Evolutionary conservation across 2,888 invertebrate species (phyloP).

Genomic region (Cryptophagus acutangulus): DNA sequence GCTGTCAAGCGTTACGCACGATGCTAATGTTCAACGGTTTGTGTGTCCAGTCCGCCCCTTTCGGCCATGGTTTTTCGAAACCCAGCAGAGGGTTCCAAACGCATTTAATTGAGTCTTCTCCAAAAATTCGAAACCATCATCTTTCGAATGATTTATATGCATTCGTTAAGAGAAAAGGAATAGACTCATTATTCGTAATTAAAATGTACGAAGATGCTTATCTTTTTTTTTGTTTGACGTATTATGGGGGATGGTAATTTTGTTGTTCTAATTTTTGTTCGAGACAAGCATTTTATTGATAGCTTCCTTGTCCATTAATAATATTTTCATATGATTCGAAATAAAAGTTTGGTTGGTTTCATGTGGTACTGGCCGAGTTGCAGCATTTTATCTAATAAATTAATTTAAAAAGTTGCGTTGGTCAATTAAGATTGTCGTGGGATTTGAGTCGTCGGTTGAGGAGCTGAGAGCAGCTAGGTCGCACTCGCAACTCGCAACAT

Average conservation of each 20-base stretch:
- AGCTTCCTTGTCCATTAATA: not conserved
- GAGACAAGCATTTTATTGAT: slow-evolving; percentile 1
- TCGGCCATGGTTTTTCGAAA: slow-evolving; percentile 22
- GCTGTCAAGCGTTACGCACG: slow-evolving; percentile 28
- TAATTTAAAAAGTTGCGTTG: slow-evolving; percentile 23
- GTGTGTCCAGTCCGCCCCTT: slow-evolving; percentile 30
- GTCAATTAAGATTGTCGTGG: slow-evolving; percentile 34
- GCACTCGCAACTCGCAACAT: slow-evolving; percentile 3
- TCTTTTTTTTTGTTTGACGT: no score
- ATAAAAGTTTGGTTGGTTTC: no score
- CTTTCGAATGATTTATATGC: no score
- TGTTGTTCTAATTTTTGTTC: no score
- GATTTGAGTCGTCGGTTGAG: no score
- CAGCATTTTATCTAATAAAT: no score
- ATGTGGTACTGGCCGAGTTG: no score
- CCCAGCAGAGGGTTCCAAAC: slow-evolving; percentile 10
- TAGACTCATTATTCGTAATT: slow-evolving; percentile 33
- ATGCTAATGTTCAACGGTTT: slow-evolving; percentile 36
- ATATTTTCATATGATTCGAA: no score
- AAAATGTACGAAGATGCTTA: slow-evolving; percentile 5
- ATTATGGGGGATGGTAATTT: no score
- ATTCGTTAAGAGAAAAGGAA: slow-evolving; percentile 29
- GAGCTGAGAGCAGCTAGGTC: slow-evolving; percentile 5
- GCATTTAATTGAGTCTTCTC: slow-evolving; percentile 37
- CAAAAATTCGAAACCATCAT: no score